Evolutionary conservation across 2,797 vertebrate species (phyloP).

Genomic region (Astyanax mexicanus): DNA sequence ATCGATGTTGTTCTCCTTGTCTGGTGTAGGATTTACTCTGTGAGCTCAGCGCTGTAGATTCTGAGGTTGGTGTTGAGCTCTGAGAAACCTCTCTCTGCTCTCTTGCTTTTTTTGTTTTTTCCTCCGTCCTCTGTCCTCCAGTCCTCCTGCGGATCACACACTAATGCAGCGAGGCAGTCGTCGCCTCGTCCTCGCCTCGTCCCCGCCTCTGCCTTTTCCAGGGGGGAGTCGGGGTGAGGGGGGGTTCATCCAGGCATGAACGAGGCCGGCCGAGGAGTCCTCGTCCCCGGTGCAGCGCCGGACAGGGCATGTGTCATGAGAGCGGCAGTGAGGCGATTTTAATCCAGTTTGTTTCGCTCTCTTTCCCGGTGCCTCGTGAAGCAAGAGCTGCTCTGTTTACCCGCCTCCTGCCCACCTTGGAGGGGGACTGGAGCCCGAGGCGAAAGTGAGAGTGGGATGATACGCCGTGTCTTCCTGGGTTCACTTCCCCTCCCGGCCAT

Average conservation of each 20-base stretch:
- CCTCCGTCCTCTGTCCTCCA: constrained; percentile 49
- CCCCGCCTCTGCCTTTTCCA: constrained; percentile 40
- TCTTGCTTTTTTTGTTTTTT: neutral
- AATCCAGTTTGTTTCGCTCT: constrained; percentile 79
- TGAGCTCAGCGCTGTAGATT: constrained; percentile 54
- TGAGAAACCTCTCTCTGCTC: constrained; percentile 26
- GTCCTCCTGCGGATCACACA: constrained; percentile 55
- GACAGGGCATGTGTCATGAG: constrained; percentile 72
- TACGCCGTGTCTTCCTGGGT: neutral
- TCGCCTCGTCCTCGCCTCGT: constrained; percentile 47
- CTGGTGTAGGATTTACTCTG: too few relatives aligned
- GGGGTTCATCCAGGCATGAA: constrained; percentile 54
- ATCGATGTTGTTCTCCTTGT: too few relatives aligned
- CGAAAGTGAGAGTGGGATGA: constrained; percentile 18
- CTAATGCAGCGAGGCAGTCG: constrained; percentile 67
- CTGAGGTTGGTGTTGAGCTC: neutral
- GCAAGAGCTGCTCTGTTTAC: constrained; percentile 47
- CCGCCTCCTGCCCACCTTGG: constrained; percentile 26
- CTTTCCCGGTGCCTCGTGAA: constrained; percentile 65
- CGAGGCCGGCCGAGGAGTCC: constrained; percentile 36
- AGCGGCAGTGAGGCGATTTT: constrained; percentile 68
- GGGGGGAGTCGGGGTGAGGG: neutral
- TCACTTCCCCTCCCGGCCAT: constrained; percentile 17
- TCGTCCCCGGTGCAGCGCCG: constrained; percentile 55
- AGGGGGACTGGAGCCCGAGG: constrained; percentile 30